These are phyloP conservation scores for Stomatorhinus walkeri DNA, from an alignment of 2,797 vertebrate genomes.

Conservation along the genomic window DNA sequence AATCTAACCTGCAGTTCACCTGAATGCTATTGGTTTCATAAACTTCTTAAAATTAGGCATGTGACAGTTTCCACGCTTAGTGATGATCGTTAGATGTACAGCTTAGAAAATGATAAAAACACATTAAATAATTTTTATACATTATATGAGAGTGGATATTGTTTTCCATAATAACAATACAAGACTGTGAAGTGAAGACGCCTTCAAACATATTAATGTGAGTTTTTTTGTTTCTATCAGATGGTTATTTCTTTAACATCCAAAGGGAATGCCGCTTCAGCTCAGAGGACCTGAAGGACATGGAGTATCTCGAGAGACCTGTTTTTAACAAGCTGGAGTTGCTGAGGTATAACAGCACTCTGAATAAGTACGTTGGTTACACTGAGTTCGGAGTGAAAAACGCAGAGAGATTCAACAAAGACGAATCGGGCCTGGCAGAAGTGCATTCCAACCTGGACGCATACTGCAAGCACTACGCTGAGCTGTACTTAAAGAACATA, in stretches of 20 bases:
- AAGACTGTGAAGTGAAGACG: constrained; percentile 20
- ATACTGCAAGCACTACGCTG: not conserved
- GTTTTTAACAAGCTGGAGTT: constrained; percentile 31
- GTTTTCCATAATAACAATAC: constrained; percentile 15
- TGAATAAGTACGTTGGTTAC: constrained; percentile 31
- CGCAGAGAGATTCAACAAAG: not conserved
- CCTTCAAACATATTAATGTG: not conserved
- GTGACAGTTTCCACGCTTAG: too few relatives aligned
- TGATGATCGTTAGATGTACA: too few relatives aligned
- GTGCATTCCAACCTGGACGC: fast-evolving
- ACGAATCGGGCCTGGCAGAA: not conserved
- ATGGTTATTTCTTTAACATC: constrained; percentile 20
- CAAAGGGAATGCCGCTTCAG: constrained; percentile 11
- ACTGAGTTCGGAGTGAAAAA: constrained; percentile 10
- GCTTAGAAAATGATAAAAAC: too few relatives aligned
- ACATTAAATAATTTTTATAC: constrained; percentile 6
- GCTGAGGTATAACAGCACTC: constrained; percentile 40
- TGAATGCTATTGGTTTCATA: too few relatives aligned
- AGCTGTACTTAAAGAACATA: fast-evolving
- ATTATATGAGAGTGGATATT: too few relatives aligned
- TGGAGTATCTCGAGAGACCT: not conserved
- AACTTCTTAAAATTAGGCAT: too few relatives aligned
- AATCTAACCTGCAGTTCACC: too few relatives aligned
- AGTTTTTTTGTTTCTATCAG: constrained; percentile 8
- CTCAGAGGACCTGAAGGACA: constrained; percentile 21